Conservation (phyloP, 2,888 invertebrate species). For the Hirtodrosophila trivittata region DNA sequence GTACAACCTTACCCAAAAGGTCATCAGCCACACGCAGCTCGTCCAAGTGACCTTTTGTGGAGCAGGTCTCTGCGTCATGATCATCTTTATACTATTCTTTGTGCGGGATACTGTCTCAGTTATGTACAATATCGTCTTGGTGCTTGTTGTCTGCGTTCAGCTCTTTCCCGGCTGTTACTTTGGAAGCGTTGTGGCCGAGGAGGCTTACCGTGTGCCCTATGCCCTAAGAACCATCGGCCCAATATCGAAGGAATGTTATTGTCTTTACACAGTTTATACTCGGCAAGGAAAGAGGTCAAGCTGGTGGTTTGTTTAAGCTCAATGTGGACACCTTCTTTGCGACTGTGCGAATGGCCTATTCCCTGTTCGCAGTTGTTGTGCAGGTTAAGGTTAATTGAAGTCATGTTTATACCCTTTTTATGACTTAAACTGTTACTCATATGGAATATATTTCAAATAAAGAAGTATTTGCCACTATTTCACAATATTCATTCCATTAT, state of each 20-base stretch:
- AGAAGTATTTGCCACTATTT: no score
- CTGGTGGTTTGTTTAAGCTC: constrained; percentile 53
- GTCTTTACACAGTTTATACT: constrained; percentile 50
- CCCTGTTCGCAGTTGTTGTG: constrained; percentile 59
- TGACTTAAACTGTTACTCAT: no score
- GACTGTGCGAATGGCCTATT: constrained; percentile 68
- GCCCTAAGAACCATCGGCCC: constrained; percentile 41
- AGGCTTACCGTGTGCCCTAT: constrained; percentile 44
- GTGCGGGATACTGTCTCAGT: constrained; percentile 27
- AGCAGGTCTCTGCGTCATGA: constrained; percentile 41
- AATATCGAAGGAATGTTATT: constrained; percentile 36
- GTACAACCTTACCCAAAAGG: constrained; percentile 21
- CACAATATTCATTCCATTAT: no score
- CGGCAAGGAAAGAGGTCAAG: constrained; percentile 18
- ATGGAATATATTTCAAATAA: no score
- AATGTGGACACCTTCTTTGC: constrained; percentile 56
- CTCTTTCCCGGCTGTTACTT: constrained; percentile 65
- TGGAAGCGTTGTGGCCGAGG: constrained; percentile 48
- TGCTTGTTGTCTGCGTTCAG: constrained; percentile 53
- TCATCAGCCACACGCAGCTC: constrained; percentile 50
- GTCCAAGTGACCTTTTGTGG: constrained; percentile 58
- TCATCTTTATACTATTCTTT: constrained; percentile 47
- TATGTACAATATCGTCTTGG: constrained; percentile 31
- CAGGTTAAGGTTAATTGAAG: constrained; percentile 56
- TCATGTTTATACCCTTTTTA: no score